Conservation (phyloP, 2,888 invertebrate species). For the Lepidochitona cinerea region DNA sequence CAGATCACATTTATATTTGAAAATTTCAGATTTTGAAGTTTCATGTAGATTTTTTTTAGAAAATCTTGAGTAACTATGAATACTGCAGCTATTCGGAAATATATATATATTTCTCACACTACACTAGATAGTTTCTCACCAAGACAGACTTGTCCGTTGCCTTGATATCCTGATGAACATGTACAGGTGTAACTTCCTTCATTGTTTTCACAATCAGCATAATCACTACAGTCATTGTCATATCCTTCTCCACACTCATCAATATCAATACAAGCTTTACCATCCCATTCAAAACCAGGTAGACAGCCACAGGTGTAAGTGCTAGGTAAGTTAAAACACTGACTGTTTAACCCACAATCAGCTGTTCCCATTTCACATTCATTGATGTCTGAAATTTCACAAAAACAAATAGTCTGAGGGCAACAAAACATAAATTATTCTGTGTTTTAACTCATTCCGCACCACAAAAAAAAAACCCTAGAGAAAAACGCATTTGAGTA, state of each 20-base stretch:
- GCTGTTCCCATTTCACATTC: constrained; percentile 5
- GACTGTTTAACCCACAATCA: background rate
- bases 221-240: constrained; percentile 7
- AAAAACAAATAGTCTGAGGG: too few species aligned
- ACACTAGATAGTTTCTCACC: too few species aligned
- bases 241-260: constrained; percentile 11
- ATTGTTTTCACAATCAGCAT: constrained; percentile 14
- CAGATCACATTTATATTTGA: too few species aligned
- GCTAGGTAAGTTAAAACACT: constrained; percentile 16
- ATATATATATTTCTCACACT: too few species aligned
- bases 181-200: constrained; percentile 20
- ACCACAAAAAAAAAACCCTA: too few species aligned
- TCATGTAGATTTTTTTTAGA: too few species aligned
- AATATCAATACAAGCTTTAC: constrained; percentile 11
- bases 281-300: constrained; percentile 16
- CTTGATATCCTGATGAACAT: constrained; percentile 12
- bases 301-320: constrained; percentile 17
- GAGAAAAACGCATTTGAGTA: too few species aligned
- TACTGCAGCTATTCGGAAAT: too few species aligned
- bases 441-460: too few species aligned
- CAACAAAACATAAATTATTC: too few species aligned
- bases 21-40: too few species aligned
- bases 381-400: constrained; percentile 7
- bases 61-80: too few species aligned
- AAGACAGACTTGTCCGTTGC: constrained; percentile 1